Percentiles rank a stretch among this genome's conserved stretches.
phyloP scores from a whole-genome alignment of 2,888 invertebrate genomes.

The Nyleta sp. region DNA sequence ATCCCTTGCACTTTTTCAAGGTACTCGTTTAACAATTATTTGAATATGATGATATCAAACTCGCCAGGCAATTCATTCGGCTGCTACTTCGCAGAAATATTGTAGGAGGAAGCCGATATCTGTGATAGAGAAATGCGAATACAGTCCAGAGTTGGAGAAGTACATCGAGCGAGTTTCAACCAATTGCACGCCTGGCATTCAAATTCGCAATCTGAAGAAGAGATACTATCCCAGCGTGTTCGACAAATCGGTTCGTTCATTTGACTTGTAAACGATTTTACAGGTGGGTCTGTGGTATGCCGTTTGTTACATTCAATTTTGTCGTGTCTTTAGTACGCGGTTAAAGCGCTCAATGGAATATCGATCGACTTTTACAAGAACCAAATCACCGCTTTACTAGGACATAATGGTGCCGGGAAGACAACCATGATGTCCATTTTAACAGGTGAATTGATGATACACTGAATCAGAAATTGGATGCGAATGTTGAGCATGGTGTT shows the following conservation, averaged over 20 bases:
- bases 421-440: constrained; percentile 97
- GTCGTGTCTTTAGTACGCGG: no score
- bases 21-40: not conserved
- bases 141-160: not conserved
- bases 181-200: not conserved
- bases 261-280: no score
- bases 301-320: no score
- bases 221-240: constrained; percentile 66
- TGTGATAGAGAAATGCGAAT: not conserved
- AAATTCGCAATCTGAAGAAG: not conserved
- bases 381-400: constrained; percentile 93
- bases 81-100: not conserved
- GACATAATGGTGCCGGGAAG: constrained; percentile 96
- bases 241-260: constrained; percentile 69
- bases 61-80: no score
- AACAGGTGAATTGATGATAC: constrained; percentile 88
- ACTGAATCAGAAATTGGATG: no score
- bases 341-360: constrained; percentile 76
- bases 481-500: no score
- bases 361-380: constrained; percentile 88
- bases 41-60: no score
- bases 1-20: not conserved
- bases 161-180: not conserved
- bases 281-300: no score
- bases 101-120: not conserved